phyloP scores from a whole-genome alignment of 2,113 vertebrate species.

The Charina bottae region DNA sequence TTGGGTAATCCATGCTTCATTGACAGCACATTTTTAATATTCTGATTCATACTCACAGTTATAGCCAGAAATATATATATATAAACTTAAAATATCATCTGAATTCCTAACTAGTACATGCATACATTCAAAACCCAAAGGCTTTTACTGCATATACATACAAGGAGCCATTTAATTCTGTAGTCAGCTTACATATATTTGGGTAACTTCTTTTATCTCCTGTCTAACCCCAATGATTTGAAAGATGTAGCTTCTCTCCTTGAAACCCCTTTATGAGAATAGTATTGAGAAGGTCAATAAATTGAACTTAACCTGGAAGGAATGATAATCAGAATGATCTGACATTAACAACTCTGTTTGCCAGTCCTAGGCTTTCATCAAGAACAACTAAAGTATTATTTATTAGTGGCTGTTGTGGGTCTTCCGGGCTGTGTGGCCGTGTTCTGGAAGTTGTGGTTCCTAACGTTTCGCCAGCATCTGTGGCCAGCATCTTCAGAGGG shows the following conservation, averaged over 20 bases:
- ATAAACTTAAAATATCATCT: background rate
- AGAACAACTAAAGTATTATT: background rate
- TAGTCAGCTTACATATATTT: too few species aligned
- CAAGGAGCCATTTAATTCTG: too few species aligned
- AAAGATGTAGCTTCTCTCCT: background rate
- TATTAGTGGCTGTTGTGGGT: too few species aligned
- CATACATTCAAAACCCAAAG: background rate
- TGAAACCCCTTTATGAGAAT: background rate
- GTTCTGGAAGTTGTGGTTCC: too few species aligned
- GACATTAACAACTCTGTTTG: background rate
- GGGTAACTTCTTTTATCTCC: background rate
- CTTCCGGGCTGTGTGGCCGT: too few species aligned
- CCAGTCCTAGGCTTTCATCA: background rate
- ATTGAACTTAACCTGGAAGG: background rate
- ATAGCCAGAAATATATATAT: background rate
- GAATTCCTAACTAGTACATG: background rate
- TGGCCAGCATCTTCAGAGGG: too few species aligned
- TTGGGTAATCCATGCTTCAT: background rate
- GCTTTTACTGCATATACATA: too few species aligned
- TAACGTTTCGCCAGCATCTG: too few species aligned
- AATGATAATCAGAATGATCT: background rate
- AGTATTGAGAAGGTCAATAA: background rate
- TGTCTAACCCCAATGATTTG: background rate
- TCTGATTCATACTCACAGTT: background rate
- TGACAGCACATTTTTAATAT: background rate